A percentile compares a stretch with the other conserved stretches of the same genome.
These are phyloP conservation scores for Platorchestia sp. DNA, from an alignment of 1,140 invertebrate species.

Conservation along the genomic window DNA sequence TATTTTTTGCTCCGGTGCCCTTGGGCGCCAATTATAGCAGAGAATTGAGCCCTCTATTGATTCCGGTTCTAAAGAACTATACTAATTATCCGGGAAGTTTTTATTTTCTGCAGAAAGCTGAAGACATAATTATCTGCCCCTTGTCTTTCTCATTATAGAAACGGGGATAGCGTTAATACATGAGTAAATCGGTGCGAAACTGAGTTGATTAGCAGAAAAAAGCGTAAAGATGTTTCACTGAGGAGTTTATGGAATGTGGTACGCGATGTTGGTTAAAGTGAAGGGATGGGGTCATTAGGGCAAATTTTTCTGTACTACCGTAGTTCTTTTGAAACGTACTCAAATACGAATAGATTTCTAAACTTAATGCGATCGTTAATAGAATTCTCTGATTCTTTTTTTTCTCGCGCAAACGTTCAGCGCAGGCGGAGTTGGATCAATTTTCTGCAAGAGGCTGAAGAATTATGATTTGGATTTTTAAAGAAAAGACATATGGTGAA, in stretches of 20 bases:
- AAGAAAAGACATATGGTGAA: no score
- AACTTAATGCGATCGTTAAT: no score
- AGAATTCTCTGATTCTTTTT: no score
- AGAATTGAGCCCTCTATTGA: not conserved
- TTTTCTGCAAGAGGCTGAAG: no score
- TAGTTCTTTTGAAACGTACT: no score
- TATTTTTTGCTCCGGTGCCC: not conserved
- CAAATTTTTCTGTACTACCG: no score
- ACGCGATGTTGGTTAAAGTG: not conserved
- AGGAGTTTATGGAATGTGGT: not conserved
- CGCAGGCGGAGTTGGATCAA: no score
- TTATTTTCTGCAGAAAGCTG: not conserved
- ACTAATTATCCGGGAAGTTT: not conserved
- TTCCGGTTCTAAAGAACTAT: not conserved
- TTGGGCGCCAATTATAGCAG: not conserved
- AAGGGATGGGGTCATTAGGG: no score
- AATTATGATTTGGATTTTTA: no score
- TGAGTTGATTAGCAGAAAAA: not conserved
- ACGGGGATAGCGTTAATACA: not conserved
- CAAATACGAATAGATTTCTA: no score
- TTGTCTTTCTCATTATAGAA: not conserved
- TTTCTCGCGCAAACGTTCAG: no score
- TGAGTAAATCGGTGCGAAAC: not conserved
- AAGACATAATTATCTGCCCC: not conserved
- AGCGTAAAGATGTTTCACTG: not conserved